Evolutionary conservation across 2,113 vertebrate genomes (phyloP).

Genomic region (Polypterus senegalus): DNA sequence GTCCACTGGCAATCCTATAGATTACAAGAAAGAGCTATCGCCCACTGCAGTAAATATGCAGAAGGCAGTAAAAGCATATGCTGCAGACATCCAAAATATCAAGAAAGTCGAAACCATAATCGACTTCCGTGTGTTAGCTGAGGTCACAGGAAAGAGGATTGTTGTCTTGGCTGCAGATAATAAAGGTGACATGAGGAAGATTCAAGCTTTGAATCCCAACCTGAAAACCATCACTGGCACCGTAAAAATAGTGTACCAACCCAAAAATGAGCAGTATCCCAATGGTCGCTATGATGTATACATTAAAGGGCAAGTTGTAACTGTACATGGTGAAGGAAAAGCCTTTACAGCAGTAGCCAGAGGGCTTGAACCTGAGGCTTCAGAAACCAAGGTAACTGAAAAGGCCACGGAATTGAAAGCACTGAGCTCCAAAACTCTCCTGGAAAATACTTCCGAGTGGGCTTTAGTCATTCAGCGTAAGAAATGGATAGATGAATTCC

Average conservation of each 20-base stretch:
- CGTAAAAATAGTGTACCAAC: slow-evolving; percentile 13
- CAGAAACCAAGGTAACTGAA: background rate
- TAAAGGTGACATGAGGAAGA: background rate
- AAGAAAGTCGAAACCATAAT: background rate
- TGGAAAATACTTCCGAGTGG: background rate
- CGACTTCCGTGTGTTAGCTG: background rate
- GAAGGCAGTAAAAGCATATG: background rate
- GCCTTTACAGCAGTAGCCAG: background rate
- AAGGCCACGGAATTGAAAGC: background rate
- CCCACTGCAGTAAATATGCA: background rate
- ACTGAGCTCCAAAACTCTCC: background rate
- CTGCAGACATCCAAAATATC: background rate
- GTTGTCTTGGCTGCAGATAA: background rate
- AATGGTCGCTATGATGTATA: slow-evolving; percentile 13
- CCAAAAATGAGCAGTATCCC: slow-evolving; percentile 11
- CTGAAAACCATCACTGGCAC: slow-evolving; percentile 3
- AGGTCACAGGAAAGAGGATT: background rate
- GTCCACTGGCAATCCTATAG: slow-evolving; percentile 3
- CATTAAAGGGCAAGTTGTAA: background rate
- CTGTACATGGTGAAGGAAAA: background rate
- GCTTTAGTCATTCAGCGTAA: background rate
- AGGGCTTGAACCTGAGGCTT: slow-evolving; percentile 1
- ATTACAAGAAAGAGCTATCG: background rate
- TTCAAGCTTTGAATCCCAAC: background rate
- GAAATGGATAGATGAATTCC: slow-evolving; percentile 1